Conservation (phyloP, 2,888 invertebrate genomes). For the Folsomia candida region DNA sequence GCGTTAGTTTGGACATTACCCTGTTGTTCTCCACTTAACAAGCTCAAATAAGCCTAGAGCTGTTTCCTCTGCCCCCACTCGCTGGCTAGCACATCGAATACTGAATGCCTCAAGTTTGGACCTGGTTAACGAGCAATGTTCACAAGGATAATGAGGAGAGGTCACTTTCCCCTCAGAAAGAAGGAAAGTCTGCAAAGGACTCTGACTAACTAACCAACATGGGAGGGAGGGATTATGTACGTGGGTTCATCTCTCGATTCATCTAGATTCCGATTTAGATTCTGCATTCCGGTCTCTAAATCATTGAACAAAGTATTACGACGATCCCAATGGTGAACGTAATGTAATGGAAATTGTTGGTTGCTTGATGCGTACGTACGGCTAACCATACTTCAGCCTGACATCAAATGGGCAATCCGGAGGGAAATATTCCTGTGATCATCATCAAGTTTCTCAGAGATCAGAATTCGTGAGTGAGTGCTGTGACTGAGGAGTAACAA, state of each 20-base stretch:
- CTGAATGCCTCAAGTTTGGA: not conserved
- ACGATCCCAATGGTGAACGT: not conserved
- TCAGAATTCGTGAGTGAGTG: not conserved
- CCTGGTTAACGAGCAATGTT: not conserved
- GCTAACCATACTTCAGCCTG: no score
- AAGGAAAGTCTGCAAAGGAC: not conserved
- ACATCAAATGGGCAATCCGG: not conserved
- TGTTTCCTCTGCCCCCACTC: not conserved
- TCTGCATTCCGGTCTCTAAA: constrained; percentile 1
- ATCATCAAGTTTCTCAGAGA: constrained; percentile 7
- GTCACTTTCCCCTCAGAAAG: not conserved
- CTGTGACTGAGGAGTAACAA: constrained; percentile 5
- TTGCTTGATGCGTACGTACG: not conserved
- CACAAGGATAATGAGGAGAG: not conserved
- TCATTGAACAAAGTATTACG: not conserved
- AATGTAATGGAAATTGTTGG: not conserved
- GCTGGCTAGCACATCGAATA: not conserved
- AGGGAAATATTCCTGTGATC: constrained; percentile 11
- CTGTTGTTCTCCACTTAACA: not conserved
- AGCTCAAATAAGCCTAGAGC: not conserved
- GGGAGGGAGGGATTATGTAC: not conserved
- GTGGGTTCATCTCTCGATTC: not conserved
- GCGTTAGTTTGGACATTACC: not conserved
- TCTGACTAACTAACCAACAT: not conserved
- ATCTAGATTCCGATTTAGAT: constrained; percentile 30